phyloP scores from a whole-genome alignment of 2,797 vertebrate genomes.

The Rhincodon typus region DNA sequence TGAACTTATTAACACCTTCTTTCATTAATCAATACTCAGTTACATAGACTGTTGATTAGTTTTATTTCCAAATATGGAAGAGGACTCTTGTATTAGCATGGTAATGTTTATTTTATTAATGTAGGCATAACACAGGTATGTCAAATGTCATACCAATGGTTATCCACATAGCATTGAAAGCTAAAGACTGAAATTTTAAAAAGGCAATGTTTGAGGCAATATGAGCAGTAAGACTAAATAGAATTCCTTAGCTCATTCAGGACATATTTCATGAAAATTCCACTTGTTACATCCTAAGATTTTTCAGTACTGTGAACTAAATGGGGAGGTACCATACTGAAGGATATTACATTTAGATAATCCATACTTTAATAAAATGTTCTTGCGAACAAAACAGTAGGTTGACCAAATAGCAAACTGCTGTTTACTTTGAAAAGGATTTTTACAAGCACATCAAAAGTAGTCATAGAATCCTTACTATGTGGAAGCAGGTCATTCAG shows the following conservation, averaged over 20 bases:
- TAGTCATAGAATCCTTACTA: background rate
- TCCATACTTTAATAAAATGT: background rate
- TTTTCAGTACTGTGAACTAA: background rate
- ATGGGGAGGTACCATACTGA: background rate
- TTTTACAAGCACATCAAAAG: background rate
- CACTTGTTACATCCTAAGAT: background rate
- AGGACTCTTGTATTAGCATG: background rate
- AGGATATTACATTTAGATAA: background rate
- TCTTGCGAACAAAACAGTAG: background rate
- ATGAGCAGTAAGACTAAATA: slow-evolving; percentile 26
- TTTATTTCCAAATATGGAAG: slow-evolving; percentile 14
- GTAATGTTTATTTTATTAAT: background rate
- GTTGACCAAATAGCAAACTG: background rate
- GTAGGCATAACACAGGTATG: background rate
- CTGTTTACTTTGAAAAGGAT: background rate
- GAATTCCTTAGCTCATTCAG: background rate
- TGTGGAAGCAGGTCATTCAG: no score
- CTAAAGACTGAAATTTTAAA: background rate
- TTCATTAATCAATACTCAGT: background rate
- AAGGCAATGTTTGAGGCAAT: slow-evolving; percentile 10
- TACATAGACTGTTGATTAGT: background rate
- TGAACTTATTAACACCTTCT: background rate
- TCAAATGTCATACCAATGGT: slow-evolving; percentile 6
- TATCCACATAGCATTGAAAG: background rate
- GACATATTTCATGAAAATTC: background rate